phyloP scores from a whole-genome alignment of 2,888 invertebrate genomes.

The Heliconius hortense region DNA sequence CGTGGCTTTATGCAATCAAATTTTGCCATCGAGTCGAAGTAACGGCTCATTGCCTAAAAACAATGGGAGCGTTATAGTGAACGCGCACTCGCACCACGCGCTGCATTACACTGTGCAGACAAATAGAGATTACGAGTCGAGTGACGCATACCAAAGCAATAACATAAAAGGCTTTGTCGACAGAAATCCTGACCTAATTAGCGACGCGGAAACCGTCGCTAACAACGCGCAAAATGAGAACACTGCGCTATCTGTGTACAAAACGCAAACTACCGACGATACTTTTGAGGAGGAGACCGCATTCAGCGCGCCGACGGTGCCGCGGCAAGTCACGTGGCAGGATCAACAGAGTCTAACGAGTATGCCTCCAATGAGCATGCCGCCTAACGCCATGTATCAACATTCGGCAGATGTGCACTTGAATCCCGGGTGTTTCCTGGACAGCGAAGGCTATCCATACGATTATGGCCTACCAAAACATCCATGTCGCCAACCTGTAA shows the following conservation, averaged over 20 bases:
- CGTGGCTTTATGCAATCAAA: constrained; percentile 83
- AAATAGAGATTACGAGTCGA: constrained; percentile 82
- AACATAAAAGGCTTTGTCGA: constrained; percentile 82
- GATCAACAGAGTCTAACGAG: constrained; percentile 68
- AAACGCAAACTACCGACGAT: constrained; percentile 67
- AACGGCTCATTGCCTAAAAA: constrained; percentile 80
- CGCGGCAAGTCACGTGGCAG: constrained; percentile 81
- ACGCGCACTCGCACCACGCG: constrained; percentile 82
- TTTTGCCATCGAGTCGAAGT: constrained; percentile 66
- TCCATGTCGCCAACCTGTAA: constrained; percentile 71
- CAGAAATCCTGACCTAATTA: constrained; percentile 90
- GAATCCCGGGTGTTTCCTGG: constrained; percentile 88
- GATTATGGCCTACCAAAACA: constrained; percentile 89
- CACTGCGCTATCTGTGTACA: constrained; percentile 72
- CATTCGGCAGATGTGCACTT: constrained; percentile 88
- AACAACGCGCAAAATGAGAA: constrained; percentile 77
- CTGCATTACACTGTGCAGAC: constrained; percentile 77
- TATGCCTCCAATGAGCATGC: constrained; percentile 68
- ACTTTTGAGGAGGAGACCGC: constrained; percentile 74
- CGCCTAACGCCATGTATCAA: constrained; percentile 82
- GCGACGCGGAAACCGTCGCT: constrained; percentile 86
- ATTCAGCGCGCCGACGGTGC: constrained; percentile 68
- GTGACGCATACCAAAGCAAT: constrained; percentile 74
- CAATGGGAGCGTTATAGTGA: constrained; percentile 79
- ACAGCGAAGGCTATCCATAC: constrained; percentile 89